Conservation (phyloP, 2,888 invertebrate species). For the Heliconius erato region DNA sequence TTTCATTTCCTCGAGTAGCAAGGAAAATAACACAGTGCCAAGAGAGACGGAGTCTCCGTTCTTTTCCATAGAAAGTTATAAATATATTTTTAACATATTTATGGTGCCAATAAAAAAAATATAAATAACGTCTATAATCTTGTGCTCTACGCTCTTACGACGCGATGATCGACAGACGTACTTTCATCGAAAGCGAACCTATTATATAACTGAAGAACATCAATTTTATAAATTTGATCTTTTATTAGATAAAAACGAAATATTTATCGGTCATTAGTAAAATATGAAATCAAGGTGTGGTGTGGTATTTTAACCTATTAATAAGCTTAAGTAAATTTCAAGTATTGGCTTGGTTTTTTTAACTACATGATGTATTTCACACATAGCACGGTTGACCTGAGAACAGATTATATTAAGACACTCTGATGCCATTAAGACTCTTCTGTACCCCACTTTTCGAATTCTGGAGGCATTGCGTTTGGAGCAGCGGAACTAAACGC, state of each 20-base stretch:
- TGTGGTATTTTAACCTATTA: not conserved
- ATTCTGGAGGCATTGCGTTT: not conserved
- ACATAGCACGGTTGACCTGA: not conserved
- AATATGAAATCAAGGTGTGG: not conserved
- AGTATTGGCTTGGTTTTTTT: too few relatives aligned
- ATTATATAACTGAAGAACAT: not conserved
- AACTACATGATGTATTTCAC: not conserved
- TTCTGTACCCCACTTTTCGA: not conserved
- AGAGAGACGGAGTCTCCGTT: too few relatives aligned
- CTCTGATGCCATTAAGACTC: too few relatives aligned
- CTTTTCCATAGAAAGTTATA: too few relatives aligned
- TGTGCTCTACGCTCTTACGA: not conserved
- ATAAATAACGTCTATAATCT: not conserved
- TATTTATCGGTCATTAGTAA: not conserved
- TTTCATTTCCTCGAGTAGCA: too few relatives aligned
- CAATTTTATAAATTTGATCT: not conserved
- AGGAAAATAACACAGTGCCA: too few relatives aligned
- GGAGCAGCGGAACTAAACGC: not conserved
- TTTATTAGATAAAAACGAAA: not conserved
- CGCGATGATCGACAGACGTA: not conserved
- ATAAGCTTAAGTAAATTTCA: too few relatives aligned
- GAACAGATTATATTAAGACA: not conserved
- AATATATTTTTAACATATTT: not conserved
- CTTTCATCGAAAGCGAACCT: slow-evolving; percentile 15
- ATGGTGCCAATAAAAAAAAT: not conserved